Evolutionary conservation across 2,797 vertebrate species (phyloP), one percentile per base, ranked within the genome.

Genomic region (Melanitta fusca): DNA sequence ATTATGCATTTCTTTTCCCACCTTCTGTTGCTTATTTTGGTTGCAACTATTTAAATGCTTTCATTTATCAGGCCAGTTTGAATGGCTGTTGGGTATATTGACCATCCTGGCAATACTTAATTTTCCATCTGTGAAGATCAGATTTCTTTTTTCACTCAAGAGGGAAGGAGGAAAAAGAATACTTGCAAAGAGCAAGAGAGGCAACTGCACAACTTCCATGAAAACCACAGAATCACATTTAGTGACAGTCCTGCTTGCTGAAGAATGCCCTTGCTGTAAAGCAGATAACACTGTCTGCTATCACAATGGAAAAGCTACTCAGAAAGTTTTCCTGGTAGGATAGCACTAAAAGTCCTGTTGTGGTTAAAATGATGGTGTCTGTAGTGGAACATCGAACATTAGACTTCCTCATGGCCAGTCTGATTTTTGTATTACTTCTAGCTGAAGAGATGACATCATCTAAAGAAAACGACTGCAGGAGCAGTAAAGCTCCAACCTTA

Each of bases 1-100:
- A 70, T 91, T 95, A 95, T 94, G 83, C 91, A 91, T 88, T 91
- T 96, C 74, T 91, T 97, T 93, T 97, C 87, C 89, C 81, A 91
- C 88, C 81, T 96, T 93, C 72, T 88, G 92, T 87, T 74, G 22
- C 90, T 96, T 97, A 77, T 93, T 96, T 95, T 82, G 78, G 74
- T 95, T 93, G 85, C 90, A 95, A 82, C 74, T 95, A 90, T 96
- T 96, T 97, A 97, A 97, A 93, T 94, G 86, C 78, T 94, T 93
- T 80, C 77, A 41, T 89, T 97, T 95, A 94, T 93, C 73, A 62
- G 84, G 79, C 95, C 91, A 91, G 53, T 97, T 97, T 96, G 95
- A 94, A 93, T 97, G 95, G 84, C 88, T 83, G 79, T 93, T 97
- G 94, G 80, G 74, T 97, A 87, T 86, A 91, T 91, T 96, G 95